Evolutionary conservation across 92 coral and sea anemone genomes (phyloP).

Genomic region (Siderastrea radians): DNA sequence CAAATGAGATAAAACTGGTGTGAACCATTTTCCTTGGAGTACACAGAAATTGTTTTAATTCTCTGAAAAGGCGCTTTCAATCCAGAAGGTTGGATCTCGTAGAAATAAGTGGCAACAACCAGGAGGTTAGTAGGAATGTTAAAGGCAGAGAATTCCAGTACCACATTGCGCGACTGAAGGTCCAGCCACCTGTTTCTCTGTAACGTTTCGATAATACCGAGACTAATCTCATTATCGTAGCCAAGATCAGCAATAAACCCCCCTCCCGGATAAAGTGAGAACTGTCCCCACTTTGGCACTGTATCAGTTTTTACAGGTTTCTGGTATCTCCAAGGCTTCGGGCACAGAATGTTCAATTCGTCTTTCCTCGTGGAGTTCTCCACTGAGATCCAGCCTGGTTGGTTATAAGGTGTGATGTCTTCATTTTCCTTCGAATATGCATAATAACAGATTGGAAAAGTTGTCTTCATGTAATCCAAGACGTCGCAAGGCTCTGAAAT

Average conservation of each 20-base stretch:
- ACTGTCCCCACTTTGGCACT: constrained; percentile 69
- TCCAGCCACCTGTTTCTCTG: constrained; percentile 66
- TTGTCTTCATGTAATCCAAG: constrained; percentile 10
- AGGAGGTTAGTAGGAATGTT: constrained; percentile 67
- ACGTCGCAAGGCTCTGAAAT: constrained; percentile 9
- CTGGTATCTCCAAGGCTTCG: constrained; percentile 75
- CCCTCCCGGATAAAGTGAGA: constrained; percentile 70
- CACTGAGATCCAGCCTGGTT: constrained; percentile 23
- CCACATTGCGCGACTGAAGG: constrained; percentile 61
- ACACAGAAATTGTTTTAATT: constrained; percentile 62
- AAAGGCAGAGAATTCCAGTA: constrained; percentile 73
- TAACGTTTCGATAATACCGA: constrained; percentile 36
- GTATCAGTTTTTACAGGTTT: constrained; percentile 38
- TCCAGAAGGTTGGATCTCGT: constrained; percentile 63
- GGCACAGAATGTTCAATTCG: constrained; percentile 62
- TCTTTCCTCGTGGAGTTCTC: background rate
- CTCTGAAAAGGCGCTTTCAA: constrained; percentile 51
- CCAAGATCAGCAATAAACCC: constrained; percentile 80
- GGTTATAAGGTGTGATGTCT: constrained; percentile 39
- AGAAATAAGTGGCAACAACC: constrained; percentile 57
- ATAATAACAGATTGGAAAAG: constrained; percentile 43
- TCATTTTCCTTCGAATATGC: constrained; percentile 63
- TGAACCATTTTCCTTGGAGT: constrained; percentile 52
- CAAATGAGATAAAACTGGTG: constrained; percentile 74
- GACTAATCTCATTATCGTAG: constrained; percentile 33